Conservation (phyloP, 2,888 invertebrate species). For the Camptogramma bilineatum region DNA sequence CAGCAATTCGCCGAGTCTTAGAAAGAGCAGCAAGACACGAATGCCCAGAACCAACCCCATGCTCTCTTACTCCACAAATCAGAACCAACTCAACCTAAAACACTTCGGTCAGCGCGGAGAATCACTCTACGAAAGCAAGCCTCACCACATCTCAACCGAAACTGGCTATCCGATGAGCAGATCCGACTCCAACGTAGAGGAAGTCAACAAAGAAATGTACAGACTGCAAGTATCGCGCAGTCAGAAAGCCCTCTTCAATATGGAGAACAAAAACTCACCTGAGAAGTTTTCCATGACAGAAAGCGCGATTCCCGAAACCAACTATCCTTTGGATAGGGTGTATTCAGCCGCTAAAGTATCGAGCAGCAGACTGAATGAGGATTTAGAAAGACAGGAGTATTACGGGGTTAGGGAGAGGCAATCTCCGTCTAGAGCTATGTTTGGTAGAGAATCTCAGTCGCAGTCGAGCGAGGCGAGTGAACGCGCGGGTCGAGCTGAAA, state of each 20-base stretch:
- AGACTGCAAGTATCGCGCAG: slow-evolving; percentile 80
- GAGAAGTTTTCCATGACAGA: slow-evolving; percentile 74
- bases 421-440: slow-evolving; percentile 67
- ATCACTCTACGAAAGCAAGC: slow-evolving; percentile 77
- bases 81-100: slow-evolving; percentile 77
- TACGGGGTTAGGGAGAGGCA: slow-evolving; percentile 70
- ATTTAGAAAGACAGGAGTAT: slow-evolving; percentile 75
- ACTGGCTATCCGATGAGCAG: slow-evolving; percentile 79
- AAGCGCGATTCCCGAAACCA: slow-evolving; percentile 72
- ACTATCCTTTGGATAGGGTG: slow-evolving; percentile 78
- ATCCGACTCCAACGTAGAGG: slow-evolving; percentile 82
- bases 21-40: slow-evolving; percentile 82
- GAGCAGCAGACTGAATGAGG: slow-evolving; percentile 77
- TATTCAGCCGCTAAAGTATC: slow-evolving; percentile 80
- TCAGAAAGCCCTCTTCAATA: slow-evolving; percentile 79
- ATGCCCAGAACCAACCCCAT: slow-evolving; percentile 86
- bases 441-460: slow-evolving; percentile 70
- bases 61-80: slow-evolving; percentile 82
- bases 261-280: slow-evolving; percentile 76
- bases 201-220: slow-evolving; percentile 84
- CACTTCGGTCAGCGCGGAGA: slow-evolving; percentile 82
- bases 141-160: slow-evolving; percentile 78
- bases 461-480: slow-evolving; percentile 75
- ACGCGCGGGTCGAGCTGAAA: slow-evolving; percentile 65
- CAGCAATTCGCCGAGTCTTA: slow-evolving; percentile 78